These are phyloP conservation scores for Pterocles orientalis DNA, from an alignment of 2,113 vertebrate species.

Conservation along the genomic window DNA sequence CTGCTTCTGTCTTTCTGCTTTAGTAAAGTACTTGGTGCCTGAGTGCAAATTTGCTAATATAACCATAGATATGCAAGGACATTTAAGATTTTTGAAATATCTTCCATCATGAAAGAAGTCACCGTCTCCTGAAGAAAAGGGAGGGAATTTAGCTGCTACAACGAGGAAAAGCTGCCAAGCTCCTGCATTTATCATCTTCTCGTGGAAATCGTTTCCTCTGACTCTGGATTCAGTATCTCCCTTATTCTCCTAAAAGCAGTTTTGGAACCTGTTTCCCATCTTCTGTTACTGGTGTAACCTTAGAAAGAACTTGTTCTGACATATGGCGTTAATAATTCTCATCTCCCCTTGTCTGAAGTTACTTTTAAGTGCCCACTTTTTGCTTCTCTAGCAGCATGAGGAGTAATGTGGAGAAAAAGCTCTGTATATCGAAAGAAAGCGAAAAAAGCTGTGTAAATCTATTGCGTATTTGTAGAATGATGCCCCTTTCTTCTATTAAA, in stretches of 20 bases:
- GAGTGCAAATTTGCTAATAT: neutral
- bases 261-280: conserved; percentile 28
- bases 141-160: neutral
- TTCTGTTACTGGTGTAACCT: conserved; percentile 39
- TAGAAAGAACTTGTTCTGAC: neutral
- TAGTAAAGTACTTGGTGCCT: neutral
- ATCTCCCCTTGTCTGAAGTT: neutral
- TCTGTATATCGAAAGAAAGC: neutral
- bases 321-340: conserved; percentile 33
- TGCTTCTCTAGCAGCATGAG: neutral
- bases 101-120: neutral
- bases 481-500: neutral
- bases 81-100: neutral
- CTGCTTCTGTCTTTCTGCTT: neutral
- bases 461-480: neutral
- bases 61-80: neutral
- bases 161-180: neutral
- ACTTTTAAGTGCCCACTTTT: neutral
- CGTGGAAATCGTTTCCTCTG: neutral
- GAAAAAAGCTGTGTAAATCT: neutral
- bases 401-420: neutral
- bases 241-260: conserved; percentile 2
- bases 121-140: neutral
- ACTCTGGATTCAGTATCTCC: neutral
- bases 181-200: neutral